phyloP scores from a whole-genome alignment of 1,140 invertebrate genomes.

The Bombus sibiricus region DNA sequence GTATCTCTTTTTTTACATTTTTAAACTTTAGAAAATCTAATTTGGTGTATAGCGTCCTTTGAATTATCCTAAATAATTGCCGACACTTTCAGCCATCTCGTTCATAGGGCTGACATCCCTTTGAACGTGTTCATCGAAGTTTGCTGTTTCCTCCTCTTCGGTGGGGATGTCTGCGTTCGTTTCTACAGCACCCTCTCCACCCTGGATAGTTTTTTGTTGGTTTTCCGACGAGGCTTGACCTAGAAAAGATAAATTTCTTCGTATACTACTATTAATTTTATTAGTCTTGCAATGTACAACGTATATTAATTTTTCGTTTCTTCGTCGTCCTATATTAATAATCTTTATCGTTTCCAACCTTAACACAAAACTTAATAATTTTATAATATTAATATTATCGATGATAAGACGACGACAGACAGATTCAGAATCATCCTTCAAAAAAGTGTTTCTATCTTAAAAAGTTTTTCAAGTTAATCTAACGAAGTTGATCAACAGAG shows the following conservation, averaged over 20 bases:
- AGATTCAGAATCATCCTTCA: too few species aligned
- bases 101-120: conserved; percentile 35
- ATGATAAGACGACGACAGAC: too few species aligned
- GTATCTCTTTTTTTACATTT: not conserved
- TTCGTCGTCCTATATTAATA: too few species aligned
- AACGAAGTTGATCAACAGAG: too few species aligned
- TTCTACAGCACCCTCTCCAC: conserved; percentile 57
- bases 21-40: not conserved
- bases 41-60: not conserved
- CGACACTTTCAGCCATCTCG: conserved; percentile 57
- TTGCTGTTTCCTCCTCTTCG: conserved; percentile 38
- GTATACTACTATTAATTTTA: not conserved
- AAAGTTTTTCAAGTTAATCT: too few species aligned
- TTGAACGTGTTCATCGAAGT: conserved; percentile 24
- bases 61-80: conserved; percentile 33
- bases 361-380: too few species aligned
- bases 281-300: rapidly evolving
- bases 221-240: conserved; percentile 64
- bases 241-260: conserved; percentile 14
- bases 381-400: too few species aligned
- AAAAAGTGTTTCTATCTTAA: too few species aligned
- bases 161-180: conserved; percentile 40
- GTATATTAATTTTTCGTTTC: not conserved
- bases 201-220: conserved; percentile 59
- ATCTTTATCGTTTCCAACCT: too few species aligned